Base-by-base conservation (phyloP, 2,113 vertebrate genomes). In the Scortum barcoo region DNA sequence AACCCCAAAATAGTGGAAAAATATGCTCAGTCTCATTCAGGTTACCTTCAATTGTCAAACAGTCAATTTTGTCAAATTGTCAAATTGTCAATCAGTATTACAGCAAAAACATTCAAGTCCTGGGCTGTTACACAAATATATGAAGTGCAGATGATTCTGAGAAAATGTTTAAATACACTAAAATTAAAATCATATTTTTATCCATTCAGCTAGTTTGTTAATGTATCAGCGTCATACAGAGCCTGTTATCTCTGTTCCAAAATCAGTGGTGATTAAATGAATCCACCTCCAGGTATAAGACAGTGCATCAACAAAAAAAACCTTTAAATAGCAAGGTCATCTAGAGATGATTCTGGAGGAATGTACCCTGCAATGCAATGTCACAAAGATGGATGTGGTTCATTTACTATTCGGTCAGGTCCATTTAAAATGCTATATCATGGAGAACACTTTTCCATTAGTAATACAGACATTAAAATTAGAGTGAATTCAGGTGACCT, bases 341-440 rank as follows among this genome's bases (percentile, higher is more conserved):
- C 81, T 85, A 3, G 69, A 92, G 91, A 93, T 78, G 88, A 88
- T 92, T 92, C 88, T 91, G 87, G 83, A 91, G 89, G 86, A 88
- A 90, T 87, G 85, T 85, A 90, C 82, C 87, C 88, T 82, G 89
- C 86, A 74, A 86, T 82, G 89, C 92, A 89, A 81, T 93, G 94
- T 93, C 93, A 94, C 84, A 71, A 90, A 94, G 93, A 94, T 92
- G 90, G 92, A 94, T 94, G 93, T 88, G 88, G 90, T 91, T 94
- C 90, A 94, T 94, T 93, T 94, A 88, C 88, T 88, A 93, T 93
- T 93, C 85, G 24, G 92, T 94, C 92, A 93, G 93, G 89, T 91
- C 90, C 89, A 92, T 94, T 93, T 92, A 92, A 93, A 93, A 92
- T 85, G 91, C 89, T 93, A 83, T 87, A 93, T 94, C 91, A 88